Evolutionary conservation across 2,888 invertebrate genomes (phyloP).

Genomic region (Zeuzera pyrina): DNA sequence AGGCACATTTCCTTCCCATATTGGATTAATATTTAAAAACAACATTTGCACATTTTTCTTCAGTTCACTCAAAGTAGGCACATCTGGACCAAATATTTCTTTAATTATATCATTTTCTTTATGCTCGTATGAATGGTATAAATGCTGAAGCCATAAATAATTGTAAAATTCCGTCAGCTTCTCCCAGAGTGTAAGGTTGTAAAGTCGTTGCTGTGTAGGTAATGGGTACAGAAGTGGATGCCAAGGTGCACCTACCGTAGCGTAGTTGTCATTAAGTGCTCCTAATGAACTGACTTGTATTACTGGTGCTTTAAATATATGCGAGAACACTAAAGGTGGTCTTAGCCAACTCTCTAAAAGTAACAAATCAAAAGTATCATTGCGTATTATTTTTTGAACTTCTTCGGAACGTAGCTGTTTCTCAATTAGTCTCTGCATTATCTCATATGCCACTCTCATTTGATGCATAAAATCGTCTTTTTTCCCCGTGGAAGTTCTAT

Average conservation of each 20-base stretch:
- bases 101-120: constrained; percentile 3
- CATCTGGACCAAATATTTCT: constrained; percentile 10
- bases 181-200: constrained; percentile 12
- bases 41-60: constrained; percentile 33
- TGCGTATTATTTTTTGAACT: constrained; percentile 1
- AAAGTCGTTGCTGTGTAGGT: neutral
- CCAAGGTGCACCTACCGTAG: constrained; percentile 10
- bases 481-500: constrained; percentile 3
- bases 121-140: neutral
- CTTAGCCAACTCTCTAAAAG: constrained; percentile 1
- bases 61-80: constrained; percentile 19
- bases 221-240: constrained; percentile 15
- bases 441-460: neutral
- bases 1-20: constrained; percentile 37
- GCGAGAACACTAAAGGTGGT: neutral
- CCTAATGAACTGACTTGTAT: constrained; percentile 20
- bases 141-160: constrained; percentile 1
- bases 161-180: constrained; percentile 14
- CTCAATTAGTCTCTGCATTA: neutral
- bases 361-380: neutral
- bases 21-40: constrained; percentile 43
- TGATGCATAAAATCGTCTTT: neutral
- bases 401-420: neutral
- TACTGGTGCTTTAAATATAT: constrained; percentile 17
- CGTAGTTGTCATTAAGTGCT: constrained; percentile 5